Evolutionary conservation across 2,797 vertebrate genomes (phyloP).

Genomic region (Parambassis ranga): DNA sequence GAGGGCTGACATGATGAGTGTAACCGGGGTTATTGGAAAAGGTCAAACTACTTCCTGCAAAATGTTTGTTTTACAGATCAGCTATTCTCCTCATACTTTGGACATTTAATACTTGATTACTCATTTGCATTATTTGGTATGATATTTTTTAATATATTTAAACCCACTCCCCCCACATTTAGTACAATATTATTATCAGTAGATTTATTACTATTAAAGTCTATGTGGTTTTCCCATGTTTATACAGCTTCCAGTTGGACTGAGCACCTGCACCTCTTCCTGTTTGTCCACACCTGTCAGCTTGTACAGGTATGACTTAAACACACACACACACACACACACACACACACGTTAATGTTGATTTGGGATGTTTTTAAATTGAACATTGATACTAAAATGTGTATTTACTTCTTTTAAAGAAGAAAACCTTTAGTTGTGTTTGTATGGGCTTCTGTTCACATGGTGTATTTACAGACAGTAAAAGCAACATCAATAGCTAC

Average conservation of each 20-base stretch:
- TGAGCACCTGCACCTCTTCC: neutral
- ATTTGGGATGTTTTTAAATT: too few species aligned
- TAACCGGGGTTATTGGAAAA: neutral
- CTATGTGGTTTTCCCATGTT: neutral
- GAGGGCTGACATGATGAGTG: neutral
- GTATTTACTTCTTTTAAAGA: too few species aligned
- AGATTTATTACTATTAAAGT: conserved; percentile 3
- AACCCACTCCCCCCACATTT: neutral
- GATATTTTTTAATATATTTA: neutral
- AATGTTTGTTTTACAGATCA: neutral
- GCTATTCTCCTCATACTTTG: neutral
- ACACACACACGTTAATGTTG: neutral
- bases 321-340: neutral
- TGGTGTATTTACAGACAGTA: neutral
- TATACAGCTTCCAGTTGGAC: neutral
- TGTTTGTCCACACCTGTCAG: neutral
- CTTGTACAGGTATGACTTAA: conserved; percentile 2
- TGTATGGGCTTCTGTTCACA: neutral
- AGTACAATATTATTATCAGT: neutral
- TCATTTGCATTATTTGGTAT: neutral
- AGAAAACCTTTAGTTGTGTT: neutral
- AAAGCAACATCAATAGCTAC: conserved; percentile 1
- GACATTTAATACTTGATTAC: neutral
- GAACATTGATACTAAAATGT: too few species aligned
- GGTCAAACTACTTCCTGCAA: neutral